Conservation (phyloP, 1,140 invertebrate genomes). For the Fopius arisanus region DNA sequence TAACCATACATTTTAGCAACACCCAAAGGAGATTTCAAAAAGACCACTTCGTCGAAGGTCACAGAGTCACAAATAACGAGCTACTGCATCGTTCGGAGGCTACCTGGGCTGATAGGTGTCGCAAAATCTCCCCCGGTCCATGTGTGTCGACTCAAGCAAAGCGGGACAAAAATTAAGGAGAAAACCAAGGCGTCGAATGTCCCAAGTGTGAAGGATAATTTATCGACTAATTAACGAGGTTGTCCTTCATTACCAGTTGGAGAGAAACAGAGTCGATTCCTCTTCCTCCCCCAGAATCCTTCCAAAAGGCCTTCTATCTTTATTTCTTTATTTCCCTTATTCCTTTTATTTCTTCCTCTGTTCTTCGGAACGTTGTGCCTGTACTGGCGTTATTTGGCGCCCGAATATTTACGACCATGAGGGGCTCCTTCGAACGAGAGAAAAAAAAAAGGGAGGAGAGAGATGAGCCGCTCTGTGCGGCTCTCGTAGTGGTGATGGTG, state of each 20-base stretch:
- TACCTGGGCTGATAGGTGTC: slow-evolving; percentile 35
- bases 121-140: slow-evolving; percentile 14
- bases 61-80: not conserved
- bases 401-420: slow-evolving; percentile 61
- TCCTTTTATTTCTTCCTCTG: slow-evolving; percentile 8
- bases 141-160: slow-evolving; percentile 15
- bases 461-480: slow-evolving; percentile 11
- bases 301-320: slow-evolving; percentile 8
- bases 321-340: slow-evolving; percentile 25
- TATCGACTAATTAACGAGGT: slow-evolving; percentile 65
- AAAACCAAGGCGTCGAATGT: slow-evolving; percentile 43
- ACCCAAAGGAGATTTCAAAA: not conserved
- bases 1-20: too few relatives aligned
- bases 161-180: not conserved
- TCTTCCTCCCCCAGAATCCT: slow-evolving; percentile 17
- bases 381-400: slow-evolving; percentile 56
- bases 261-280: slow-evolving; percentile 48
- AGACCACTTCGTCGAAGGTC: not conserved
- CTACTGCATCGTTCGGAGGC: not conserved
- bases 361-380: slow-evolving; percentile 14
- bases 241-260: slow-evolving; percentile 63
- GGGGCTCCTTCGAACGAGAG: slow-evolving; percentile 27
- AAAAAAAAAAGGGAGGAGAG: slow-evolving; percentile 12
- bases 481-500: slow-evolving; percentile 8
- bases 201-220: slow-evolving; percentile 61